A percentile compares a stretch with the other conserved stretches of the same genome.
Conservation (phyloP, 2,113 vertebrate species). For the Crotophaga sulcirostris region DNA sequence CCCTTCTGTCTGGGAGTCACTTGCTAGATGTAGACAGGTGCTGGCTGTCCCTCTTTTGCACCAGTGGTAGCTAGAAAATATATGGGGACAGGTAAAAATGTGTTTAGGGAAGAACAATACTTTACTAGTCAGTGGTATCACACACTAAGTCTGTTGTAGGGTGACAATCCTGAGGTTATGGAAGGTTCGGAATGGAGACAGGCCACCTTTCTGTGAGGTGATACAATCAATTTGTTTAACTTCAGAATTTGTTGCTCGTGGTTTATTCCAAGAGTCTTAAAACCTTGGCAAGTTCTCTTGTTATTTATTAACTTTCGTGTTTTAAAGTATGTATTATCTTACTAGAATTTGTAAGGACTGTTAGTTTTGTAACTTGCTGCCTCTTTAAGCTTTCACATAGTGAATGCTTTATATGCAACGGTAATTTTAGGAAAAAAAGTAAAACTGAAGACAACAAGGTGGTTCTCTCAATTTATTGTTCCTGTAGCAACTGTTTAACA, state of each 20-base stretch:
- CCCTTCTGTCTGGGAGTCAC: background rate
- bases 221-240: background rate
- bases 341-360: background rate
- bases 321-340: background rate
- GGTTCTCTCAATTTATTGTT: background rate
- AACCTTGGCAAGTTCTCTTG: background rate
- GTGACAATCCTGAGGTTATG: slow-evolving; percentile 45
- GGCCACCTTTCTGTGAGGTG: slow-evolving; percentile 18
- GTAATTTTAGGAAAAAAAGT: background rate
- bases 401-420: background rate
- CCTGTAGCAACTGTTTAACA: background rate
- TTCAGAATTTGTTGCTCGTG: background rate
- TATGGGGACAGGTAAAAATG: background rate
- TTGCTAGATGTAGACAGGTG: background rate
- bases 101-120: background rate
- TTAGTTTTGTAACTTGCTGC: background rate
- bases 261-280: background rate
- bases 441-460: background rate
- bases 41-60: background rate
- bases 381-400: background rate
- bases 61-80: slow-evolving; percentile 16
- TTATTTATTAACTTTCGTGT: background rate
- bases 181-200: background rate
- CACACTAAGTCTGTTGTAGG: background rate
- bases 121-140: background rate